Percentiles rank a stretch among this genome's conserved stretches.
These are phyloP conservation scores for Prionailurus bengalensis DNA, from an alignment of 2,113 vertebrate species.

Conservation along the genomic window DNA sequence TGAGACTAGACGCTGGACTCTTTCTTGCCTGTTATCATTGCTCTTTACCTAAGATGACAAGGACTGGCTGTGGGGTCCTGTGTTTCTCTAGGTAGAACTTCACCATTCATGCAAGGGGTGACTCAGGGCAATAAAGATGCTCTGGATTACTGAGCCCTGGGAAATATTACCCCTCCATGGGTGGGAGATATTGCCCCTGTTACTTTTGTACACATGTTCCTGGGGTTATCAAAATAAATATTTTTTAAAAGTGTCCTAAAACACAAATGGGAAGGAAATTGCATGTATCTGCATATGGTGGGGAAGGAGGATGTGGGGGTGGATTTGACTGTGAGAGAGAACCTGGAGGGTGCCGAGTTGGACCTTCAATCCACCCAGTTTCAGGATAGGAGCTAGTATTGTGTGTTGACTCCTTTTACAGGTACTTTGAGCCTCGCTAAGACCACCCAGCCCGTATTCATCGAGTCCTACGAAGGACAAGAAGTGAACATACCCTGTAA, in stretches of 20 bases:
- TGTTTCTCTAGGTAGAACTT: neutral
- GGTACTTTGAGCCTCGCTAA: slow-evolving; percentile 35
- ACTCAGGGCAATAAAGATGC: neutral
- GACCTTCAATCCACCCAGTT: neutral
- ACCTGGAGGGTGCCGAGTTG: neutral
- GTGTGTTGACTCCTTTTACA: slow-evolving; percentile 49
- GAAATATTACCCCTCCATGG: neutral
- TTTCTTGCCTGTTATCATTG: neutral
- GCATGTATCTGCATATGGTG: neutral
- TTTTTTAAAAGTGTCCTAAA: neutral
- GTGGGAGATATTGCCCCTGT: neutral
- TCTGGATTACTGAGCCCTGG: neutral
- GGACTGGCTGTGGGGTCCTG: neutral
- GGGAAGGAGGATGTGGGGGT: neutral
- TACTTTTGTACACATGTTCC: neutral
- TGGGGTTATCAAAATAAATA: neutral
- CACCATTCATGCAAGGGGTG: neutral
- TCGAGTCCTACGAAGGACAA: neutral
- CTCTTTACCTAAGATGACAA: neutral
- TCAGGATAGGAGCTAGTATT: neutral
- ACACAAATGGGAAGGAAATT: neutral
- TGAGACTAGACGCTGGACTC: neutral
- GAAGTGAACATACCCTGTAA: slow-evolving; percentile 15
- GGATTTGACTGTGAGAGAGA: neutral
- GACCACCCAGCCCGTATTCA: slow-evolving; percentile 41